phyloP scores from a whole-genome alignment of 2,797 vertebrate species.

The Odontamblyopus rebecca region DNA sequence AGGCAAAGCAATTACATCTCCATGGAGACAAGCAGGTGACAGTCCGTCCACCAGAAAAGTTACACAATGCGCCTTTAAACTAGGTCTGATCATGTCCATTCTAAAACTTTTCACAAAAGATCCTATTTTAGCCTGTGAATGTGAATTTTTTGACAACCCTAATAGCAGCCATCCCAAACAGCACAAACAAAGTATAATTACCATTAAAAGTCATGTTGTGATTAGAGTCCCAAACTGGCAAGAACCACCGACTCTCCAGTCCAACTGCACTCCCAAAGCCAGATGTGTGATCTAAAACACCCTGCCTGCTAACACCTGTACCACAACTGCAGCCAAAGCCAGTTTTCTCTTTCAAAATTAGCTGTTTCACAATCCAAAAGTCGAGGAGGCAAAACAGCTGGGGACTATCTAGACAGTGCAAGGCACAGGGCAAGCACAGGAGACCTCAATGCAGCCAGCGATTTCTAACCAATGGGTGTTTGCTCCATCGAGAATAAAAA shows the following conservation, averaged over 20 bases:
- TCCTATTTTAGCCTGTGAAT: background rate
- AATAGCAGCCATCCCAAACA: conserved; percentile 33
- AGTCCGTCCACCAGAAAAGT: too few species aligned
- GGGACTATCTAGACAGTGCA: conserved; percentile 23
- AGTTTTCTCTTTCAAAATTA: conserved; percentile 46
- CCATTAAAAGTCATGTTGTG: background rate
- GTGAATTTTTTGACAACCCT: background rate
- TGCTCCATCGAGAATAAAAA: conserved; percentile 38
- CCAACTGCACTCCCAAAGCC: conserved; percentile 30
- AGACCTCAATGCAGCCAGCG: conserved; percentile 10
- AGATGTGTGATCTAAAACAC: conserved; percentile 54
- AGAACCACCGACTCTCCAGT: conserved; percentile 45
- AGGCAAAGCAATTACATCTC: too few species aligned
- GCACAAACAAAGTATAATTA: conserved; percentile 30
- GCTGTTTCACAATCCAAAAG: conserved; percentile 41
- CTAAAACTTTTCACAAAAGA: too few species aligned
- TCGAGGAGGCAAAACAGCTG: conserved; percentile 40
- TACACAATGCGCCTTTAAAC: too few species aligned
- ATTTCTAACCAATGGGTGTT: conserved; percentile 35
- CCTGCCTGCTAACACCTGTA: conserved; percentile 52
- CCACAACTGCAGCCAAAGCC: conserved; percentile 20
- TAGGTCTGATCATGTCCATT: too few species aligned
- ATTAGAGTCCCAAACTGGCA: conserved; percentile 58
- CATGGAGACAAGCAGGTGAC: too few species aligned
- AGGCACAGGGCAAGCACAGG: conserved; percentile 35